Base-by-base conservation (phyloP, 2,797 vertebrate genomes). In the Psittacula echo region DNA sequence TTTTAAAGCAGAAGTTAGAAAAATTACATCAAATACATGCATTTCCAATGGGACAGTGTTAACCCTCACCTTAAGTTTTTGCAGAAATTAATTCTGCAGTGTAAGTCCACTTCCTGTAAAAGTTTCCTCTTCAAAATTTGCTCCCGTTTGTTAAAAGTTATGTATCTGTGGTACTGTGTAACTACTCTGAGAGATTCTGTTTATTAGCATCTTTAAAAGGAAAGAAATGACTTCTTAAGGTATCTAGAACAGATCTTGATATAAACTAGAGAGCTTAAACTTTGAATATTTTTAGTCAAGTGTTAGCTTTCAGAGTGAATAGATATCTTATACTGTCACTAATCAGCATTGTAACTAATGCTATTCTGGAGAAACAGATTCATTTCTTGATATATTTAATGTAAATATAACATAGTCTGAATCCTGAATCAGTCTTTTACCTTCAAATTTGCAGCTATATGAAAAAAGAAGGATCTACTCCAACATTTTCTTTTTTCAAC, bases 21-120 rank as follows among this genome's bases (percentile, higher is more conserved):
- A 89, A 81, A 21, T 51, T n/a, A 16, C 7, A 41, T 53, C 32
- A 68, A 68, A 75, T 48, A 18, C 9, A 9, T 20, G 16, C 37
- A 32, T 79, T 66, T 70, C 26, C 37, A 79, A 5, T 12, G 7
- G 21, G 11, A 60, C 9, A n/a, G 2, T 27, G 9, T 44, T 89
- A 18, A 34, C 1, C 1, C 3, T 61, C 6, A 14, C 9, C 50
- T 64, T 18, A 2, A 2, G 4, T 22, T 75, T 60, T 73, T 51
- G 16, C 26, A 51, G 24, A 73, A 77, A 66, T 67, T 0, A 88
- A 74, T 74, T 93, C 8, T 53, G 22, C 11, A 22, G 3, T 13
- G 3, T 21, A 73, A 77, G 19, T 27, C 3, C 22, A 61, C 23
- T 20, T 75, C 9, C 10, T 72, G 3, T 30, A 65, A 51, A 62